Evolutionary conservation across 2,888 invertebrate species (phyloP).

Genomic region (Amorpha juglandis): DNA sequence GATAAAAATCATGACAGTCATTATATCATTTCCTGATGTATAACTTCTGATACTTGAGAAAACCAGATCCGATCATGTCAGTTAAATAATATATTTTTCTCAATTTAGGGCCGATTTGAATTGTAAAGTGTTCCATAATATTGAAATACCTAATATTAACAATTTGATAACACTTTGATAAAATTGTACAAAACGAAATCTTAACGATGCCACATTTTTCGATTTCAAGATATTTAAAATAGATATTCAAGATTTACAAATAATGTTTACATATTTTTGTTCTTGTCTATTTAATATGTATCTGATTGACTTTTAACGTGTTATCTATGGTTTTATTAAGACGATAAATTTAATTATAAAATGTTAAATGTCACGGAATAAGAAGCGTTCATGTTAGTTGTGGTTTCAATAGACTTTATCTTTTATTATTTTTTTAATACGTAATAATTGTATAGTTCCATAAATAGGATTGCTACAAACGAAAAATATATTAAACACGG

Average conservation of each 20-base stretch:
- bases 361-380: background rate
- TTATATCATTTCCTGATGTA: too few relatives aligned
- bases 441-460: background rate
- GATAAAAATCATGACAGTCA: too few relatives aligned
- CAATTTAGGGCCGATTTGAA: background rate
- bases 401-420: background rate
- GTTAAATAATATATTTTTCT: background rate
- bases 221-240: background rate
- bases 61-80: background rate
- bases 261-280: background rate
- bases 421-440: too few relatives aligned
- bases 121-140: background rate
- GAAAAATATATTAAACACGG: too few relatives aligned
- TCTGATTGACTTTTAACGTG: constrained; percentile 18
- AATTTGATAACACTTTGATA: background rate
- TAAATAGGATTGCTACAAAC: background rate
- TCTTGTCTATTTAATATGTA: constrained; percentile 20
- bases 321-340: constrained; percentile 7
- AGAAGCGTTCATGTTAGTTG: background rate
- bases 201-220: background rate
- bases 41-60: background rate
- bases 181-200: background rate
- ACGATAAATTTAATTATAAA: constrained; percentile 14
- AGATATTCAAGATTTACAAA: background rate
- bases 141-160: background rate